Conservation (phyloP, 2,888 invertebrate species). For the Halictus quadricinctus region DNA sequence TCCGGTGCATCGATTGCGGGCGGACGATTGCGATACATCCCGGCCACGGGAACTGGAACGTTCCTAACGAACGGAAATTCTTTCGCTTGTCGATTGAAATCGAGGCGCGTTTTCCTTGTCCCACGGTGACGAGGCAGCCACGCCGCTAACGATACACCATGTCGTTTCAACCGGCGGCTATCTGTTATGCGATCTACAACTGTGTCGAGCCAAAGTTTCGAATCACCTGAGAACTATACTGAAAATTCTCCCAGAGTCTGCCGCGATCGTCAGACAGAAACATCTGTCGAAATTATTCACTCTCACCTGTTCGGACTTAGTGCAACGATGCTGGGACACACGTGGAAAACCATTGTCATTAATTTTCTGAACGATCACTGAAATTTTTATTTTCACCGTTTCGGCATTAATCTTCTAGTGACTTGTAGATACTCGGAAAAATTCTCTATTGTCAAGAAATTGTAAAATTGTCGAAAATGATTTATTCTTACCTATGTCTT, state of each 20-base stretch:
- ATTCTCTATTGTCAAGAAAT: background rate
- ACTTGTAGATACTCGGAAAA: background rate
- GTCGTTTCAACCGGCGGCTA: background rate
- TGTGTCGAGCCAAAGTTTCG: background rate
- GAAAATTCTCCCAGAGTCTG: background rate
- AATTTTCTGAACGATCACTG: background rate
- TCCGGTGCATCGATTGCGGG: slow-evolving; percentile 42
- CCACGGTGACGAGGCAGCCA: background rate
- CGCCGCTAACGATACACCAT: slow-evolving; percentile 5
- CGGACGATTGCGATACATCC: slow-evolving; percentile 35
- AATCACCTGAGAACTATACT: background rate
- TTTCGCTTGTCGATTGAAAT: slow-evolving; percentile 32
- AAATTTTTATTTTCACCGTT: background rate
- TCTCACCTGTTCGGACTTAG: background rate
- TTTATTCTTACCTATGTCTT: too few species aligned
- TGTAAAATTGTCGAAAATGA: too few species aligned
- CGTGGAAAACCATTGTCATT: background rate
- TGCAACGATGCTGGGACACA: background rate
- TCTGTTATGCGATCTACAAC: background rate
- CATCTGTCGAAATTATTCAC: background rate
- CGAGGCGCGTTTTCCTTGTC: slow-evolving; percentile 9
- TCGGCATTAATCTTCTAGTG: background rate
- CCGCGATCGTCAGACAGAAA: background rate
- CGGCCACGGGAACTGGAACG: slow-evolving; percentile 43
- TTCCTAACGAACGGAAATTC: slow-evolving; percentile 54